These are phyloP conservation scores for Poeciliopsis gracilis DNA, from an alignment of 2,797 vertebrate genomes.

Conservation along the genomic window DNA sequence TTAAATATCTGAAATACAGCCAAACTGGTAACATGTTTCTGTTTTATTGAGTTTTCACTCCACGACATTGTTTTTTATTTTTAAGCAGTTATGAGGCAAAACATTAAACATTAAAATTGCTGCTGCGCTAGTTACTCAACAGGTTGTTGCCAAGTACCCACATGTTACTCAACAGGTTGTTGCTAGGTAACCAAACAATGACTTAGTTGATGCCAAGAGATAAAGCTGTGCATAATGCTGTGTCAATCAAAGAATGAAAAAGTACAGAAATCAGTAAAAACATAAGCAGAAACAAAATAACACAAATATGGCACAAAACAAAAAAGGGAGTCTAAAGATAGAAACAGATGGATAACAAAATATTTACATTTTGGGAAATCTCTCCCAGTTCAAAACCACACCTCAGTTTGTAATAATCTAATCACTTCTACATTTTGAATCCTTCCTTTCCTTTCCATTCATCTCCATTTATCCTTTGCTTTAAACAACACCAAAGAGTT, in stretches of 20 bases:
- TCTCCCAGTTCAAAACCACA: neutral
- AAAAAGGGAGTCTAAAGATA: neutral
- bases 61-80: no score
- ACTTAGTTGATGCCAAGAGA: no score
- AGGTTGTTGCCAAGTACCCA: no score
- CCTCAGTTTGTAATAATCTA: neutral
- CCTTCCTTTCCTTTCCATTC: neutral
- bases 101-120: no score
- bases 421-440: neutral
- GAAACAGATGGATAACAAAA: neutral
- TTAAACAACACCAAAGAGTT: neutral
- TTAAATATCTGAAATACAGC: no score
- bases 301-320: neutral
- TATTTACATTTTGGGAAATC: neutral
- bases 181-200: no score
- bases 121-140: no score
- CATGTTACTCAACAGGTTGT: no score
- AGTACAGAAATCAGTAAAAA: neutral
- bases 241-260: neutral
- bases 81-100: no score
- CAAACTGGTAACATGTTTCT: no score
- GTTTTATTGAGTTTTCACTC: no score
- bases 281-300: neutral
- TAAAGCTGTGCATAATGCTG: no score
- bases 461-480: neutral